These are phyloP conservation scores for Halcyon smyrnensis DNA, from an alignment of 2,797 vertebrate genomes.

Conservation along the genomic window DNA sequence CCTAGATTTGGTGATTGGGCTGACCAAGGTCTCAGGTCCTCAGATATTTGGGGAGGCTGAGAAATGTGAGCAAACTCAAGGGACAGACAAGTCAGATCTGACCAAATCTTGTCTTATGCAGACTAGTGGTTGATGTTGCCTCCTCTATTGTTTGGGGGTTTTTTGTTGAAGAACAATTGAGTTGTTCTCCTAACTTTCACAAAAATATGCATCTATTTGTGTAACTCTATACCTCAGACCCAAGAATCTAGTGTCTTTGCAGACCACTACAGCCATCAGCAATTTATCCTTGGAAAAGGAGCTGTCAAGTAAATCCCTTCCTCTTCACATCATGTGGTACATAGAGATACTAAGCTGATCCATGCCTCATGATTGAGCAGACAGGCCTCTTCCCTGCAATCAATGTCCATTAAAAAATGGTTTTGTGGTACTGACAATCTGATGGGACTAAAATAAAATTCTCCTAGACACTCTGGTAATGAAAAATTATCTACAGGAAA, in stretches of 20 bases:
- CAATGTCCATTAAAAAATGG: conserved; percentile 49
- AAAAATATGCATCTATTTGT: background rate
- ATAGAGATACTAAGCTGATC: conserved; percentile 16
- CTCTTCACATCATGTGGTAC: background rate
- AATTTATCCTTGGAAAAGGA: conserved; percentile 1
- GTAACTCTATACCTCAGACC: background rate
- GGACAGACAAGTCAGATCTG: background rate
- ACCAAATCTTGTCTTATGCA: background rate
- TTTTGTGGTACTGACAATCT: conserved; percentile 39
- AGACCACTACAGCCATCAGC: background rate
- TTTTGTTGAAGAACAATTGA: background rate
- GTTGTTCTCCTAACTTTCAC: background rate
- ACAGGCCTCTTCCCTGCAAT: conserved; percentile 45
- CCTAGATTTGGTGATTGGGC: background rate
- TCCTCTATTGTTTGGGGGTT: background rate
- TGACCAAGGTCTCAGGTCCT: background rate
- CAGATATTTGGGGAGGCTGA: background rate
- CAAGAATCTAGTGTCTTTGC: background rate
- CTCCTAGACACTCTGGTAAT: background rate
- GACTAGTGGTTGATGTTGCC: background rate
- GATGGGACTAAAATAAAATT: conserved; percentile 31
- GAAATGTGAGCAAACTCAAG: background rate
- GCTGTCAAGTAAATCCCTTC: background rate
- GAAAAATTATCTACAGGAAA: conserved; percentile 44
- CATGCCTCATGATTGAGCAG: conserved; percentile 29